These are phyloP conservation scores for Xyrauchen texanus DNA, from an alignment of 2,113 vertebrate species.

Conservation along the genomic window DNA sequence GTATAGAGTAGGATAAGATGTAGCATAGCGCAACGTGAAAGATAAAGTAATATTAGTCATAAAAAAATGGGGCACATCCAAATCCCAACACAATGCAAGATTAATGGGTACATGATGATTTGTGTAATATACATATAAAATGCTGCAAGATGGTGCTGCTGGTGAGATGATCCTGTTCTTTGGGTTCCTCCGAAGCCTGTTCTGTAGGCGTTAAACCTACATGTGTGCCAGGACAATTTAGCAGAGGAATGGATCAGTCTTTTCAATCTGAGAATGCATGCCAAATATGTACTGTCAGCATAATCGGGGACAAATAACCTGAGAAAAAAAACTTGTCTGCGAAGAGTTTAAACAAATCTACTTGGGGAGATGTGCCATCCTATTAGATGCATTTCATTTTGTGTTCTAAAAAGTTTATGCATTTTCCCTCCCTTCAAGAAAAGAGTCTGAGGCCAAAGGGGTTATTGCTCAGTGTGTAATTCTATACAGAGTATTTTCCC, in stretches of 20 bases:
- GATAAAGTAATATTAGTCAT: no score
- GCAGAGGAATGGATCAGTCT: background rate
- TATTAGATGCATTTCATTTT: constrained; percentile 1
- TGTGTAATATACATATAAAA: no score
- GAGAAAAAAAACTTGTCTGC: background rate
- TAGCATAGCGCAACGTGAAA: no score
- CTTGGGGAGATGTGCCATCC: background rate
- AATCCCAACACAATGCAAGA: no score
- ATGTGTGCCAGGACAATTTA: background rate
- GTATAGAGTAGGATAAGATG: no score
- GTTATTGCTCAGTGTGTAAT: constrained; percentile 5
- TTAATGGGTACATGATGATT: no score
- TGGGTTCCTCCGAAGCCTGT: constrained; percentile 18
- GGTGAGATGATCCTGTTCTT: constrained; percentile 32
- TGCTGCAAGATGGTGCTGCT: background rate
- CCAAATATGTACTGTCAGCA: background rate
- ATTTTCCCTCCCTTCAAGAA: background rate
- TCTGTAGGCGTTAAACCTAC: constrained; percentile 17
- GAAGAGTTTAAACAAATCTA: background rate
- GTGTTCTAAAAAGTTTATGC: background rate
- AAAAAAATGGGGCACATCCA: no score
- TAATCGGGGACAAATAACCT: background rate
- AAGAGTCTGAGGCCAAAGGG: constrained; percentile 12
- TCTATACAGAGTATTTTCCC: constrained; percentile 19
- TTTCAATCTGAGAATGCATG: background rate